Percentiles rank a stretch among this genome's conserved stretches.
These are phyloP conservation scores for Sebastes iracundus DNA, from an alignment of 2,797 vertebrate species.

Conservation along the genomic window DNA sequence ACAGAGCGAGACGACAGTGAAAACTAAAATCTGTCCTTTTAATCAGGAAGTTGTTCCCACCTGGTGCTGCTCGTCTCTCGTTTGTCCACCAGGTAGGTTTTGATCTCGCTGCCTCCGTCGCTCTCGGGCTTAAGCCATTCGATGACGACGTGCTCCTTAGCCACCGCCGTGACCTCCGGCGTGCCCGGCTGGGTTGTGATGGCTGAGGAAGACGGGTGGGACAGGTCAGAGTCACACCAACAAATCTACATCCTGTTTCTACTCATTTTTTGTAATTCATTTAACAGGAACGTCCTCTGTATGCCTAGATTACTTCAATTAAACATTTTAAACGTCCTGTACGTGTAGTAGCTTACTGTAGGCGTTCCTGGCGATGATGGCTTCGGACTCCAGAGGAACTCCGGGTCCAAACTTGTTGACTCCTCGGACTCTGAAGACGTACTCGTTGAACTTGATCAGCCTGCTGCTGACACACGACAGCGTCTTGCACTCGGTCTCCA, in stretches of 20 bases:
- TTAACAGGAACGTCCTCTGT: neutral
- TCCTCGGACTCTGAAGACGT: conserved; percentile 95
- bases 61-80: conserved; percentile 95
- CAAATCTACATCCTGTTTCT: neutral
- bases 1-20: neutral
- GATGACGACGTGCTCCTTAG: conserved; percentile 95
- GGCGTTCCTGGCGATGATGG: conserved; percentile 93
- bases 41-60: conserved; percentile 66
- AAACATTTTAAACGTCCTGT: neutral
- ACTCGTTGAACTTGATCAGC: conserved; percentile 98
- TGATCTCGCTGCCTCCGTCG: conserved; percentile 95
- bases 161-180: conserved; percentile 87
- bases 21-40: neutral
- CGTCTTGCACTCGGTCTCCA: conserved; percentile 94
- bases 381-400: conserved; percentile 90
- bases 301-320: neutral
- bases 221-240: neutral
- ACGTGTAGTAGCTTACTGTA: conserved; percentile 88
- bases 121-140: conserved; percentile 97
- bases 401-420: conserved; percentile 97
- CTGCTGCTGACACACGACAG: conserved; percentile 91
- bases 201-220: conserved; percentile 71
- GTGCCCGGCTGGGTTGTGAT: conserved; percentile 89
- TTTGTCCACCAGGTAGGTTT: conserved; percentile 96
- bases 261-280: too few relatives aligned